Evolutionary conservation across 2,888 invertebrate species (phyloP).

Genomic region (Imbricaverruca yamaguchii): DNA sequence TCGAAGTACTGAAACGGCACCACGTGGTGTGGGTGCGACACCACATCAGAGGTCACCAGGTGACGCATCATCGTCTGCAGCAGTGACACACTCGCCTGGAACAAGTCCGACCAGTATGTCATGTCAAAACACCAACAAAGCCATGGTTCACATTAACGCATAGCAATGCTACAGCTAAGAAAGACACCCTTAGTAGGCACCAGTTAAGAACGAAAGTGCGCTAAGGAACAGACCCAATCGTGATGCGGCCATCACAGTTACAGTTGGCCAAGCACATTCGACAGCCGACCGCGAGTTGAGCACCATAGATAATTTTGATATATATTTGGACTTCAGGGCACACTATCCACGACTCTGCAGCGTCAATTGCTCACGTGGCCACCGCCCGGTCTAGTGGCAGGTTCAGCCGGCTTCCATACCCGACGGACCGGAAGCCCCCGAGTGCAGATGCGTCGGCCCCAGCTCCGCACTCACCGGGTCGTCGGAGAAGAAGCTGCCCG

Average conservation of each 20-base stretch:
- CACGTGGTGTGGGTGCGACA: constrained; percentile 43
- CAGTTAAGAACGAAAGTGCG: too few relatives aligned
- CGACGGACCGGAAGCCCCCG: not conserved
- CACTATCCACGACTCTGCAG: not conserved
- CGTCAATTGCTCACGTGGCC: too few relatives aligned
- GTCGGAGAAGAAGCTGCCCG: constrained; percentile 43
- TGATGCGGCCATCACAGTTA: too few relatives aligned
- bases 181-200: too few relatives aligned
- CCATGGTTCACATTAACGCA: too few relatives aligned
- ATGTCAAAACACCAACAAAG: too few relatives aligned
- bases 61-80: constrained; percentile 45
- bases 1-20: constrained; percentile 48
- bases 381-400: too few relatives aligned
- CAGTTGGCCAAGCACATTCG: too few relatives aligned
- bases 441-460: not conserved
- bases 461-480: constrained; percentile 32
- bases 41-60: constrained; percentile 45
- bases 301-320: not conserved
- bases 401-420: not conserved
- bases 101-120: not conserved
- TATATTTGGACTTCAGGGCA: not conserved
- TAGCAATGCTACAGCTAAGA: too few relatives aligned
- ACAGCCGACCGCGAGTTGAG: not conserved
- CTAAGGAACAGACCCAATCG: too few relatives aligned
- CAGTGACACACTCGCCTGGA: constrained; percentile 39